Evolutionary conservation across 2,797 vertebrate species (phyloP), one percentile per base, ranked within the genome.

Genomic region (Avahi laniger): DNA sequence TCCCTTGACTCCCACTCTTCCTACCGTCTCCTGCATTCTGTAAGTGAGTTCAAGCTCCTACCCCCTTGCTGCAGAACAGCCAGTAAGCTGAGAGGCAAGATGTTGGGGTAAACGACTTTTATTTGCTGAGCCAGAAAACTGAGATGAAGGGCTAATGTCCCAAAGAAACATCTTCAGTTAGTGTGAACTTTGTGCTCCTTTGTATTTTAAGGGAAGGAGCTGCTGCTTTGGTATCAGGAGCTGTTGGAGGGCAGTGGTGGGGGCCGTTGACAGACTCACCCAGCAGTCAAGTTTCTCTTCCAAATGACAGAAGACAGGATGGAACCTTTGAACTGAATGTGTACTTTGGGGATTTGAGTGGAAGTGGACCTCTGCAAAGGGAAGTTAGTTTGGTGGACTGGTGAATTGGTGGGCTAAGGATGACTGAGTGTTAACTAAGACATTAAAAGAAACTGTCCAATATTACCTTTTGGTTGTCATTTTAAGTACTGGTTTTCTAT

Each of bases 21-120:
- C 12, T 17, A 7, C 30, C 3, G n/a, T 4, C 2, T 2, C 33
- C 1, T 59, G 38, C 2, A 12, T 38, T n/a, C 33, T n/a, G 63
- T 7, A 14, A n/a, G 30, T 65, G 33, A n/a, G 63, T n/a, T 65
- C 17, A 35, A n/a, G 63, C 63, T 65, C 63, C 61, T 18, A 65
- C 63, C 33, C 17, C 1, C 63, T 65, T 18, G 33, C 8, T n/a
- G 17, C 33, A 65, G 33, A 65, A 65, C 33, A 65, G 63, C 63
- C 63, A 65, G 7, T n/a, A n/a, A 65, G 63, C 35, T 33, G 17
- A 65, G 33, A n/a, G 33, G 63, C 63, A 65, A 65, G 0, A 7
- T 65, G n/a, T n/a, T 35, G 63, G 63, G 63, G 33, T 33, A 65
- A n/a, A 33, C 33, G 63, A 65, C 33, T 65, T 17, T 1, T n/a